A percentile compares a stretch with the other conserved stretches of the same genome.
These are phyloP conservation scores for Centropus bengalensis DNA, from an alignment of 2,113 vertebrate genomes.

Conservation along the genomic window DNA sequence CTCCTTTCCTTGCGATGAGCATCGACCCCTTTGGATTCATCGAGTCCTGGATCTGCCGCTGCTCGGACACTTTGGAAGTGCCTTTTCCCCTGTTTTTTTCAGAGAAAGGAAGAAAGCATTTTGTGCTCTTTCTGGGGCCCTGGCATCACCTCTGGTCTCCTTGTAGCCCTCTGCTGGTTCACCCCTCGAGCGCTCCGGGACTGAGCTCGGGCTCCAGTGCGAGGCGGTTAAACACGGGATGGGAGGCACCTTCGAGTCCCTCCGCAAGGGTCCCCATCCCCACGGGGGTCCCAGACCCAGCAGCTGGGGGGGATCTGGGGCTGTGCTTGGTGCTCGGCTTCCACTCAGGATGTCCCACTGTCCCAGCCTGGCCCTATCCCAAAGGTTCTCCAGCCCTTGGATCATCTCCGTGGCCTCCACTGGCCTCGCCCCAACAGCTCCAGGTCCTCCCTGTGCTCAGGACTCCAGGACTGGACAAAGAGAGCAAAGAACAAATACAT, in stretches of 20 bases:
- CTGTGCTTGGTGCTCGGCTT: too few species aligned
- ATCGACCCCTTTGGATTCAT: background rate
- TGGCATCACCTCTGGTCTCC: background rate
- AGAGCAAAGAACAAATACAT: background rate
- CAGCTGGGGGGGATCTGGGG: accelerated
- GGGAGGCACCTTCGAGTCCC: background rate
- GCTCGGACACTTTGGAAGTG: background rate
- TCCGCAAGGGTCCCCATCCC: background rate
- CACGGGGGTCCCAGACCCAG: accelerated
- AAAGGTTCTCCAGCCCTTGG: too few species aligned
- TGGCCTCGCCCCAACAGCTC: too few species aligned
- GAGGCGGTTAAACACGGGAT: background rate
- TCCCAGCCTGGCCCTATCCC: too few species aligned
- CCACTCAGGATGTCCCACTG: too few species aligned
- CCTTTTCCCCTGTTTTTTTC: background rate
- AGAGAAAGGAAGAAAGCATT: background rate
- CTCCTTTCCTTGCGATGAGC: too few species aligned
- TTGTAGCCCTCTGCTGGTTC: background rate
- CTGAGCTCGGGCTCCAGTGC: background rate
- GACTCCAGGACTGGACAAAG: background rate
- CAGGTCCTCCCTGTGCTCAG: too few species aligned
- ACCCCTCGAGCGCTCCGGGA: background rate
- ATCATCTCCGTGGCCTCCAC: too few species aligned
- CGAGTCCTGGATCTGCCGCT: background rate
- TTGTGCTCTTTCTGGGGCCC: background rate